Evolutionary conservation across 2,113 vertebrate species (phyloP).

Genomic region (Hydropotes inermis): DNA sequence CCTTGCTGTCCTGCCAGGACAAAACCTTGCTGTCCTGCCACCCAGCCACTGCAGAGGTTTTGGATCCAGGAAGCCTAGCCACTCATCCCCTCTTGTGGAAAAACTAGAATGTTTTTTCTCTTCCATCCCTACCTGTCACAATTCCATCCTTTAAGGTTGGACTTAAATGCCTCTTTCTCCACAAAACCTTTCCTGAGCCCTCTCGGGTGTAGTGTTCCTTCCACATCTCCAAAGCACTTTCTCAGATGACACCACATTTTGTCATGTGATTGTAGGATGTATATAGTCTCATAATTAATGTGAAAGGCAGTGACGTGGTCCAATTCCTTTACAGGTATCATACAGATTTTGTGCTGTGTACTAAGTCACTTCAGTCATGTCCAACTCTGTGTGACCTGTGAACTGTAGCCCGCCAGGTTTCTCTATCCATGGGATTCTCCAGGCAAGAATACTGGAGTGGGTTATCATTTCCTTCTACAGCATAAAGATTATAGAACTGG

Average conservation of each 20-base stretch:
- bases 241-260: background rate
- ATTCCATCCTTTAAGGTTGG: background rate
- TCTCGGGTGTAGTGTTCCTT: background rate
- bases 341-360: background rate
- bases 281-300: background rate
- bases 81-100: background rate
- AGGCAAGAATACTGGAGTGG: background rate
- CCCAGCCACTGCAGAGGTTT: background rate
- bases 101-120: background rate
- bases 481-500: background rate
- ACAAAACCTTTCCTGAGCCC: background rate
- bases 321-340: background rate
- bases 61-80: background rate
- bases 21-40: background rate
- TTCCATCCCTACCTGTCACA: background rate
- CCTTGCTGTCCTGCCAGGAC: background rate
- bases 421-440: background rate
- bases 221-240: background rate
- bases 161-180: background rate
- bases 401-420: background rate
- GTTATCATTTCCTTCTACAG: background rate
- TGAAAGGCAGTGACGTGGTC: background rate
- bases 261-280: background rate
- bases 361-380: background rate
- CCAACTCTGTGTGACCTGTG: background rate